A percentile compares a stretch with the other conserved stretches of the same genome.
phyloP scores from a whole-genome alignment of 2,888 invertebrate genomes.

The Tetheella fluctuosa region DNA sequence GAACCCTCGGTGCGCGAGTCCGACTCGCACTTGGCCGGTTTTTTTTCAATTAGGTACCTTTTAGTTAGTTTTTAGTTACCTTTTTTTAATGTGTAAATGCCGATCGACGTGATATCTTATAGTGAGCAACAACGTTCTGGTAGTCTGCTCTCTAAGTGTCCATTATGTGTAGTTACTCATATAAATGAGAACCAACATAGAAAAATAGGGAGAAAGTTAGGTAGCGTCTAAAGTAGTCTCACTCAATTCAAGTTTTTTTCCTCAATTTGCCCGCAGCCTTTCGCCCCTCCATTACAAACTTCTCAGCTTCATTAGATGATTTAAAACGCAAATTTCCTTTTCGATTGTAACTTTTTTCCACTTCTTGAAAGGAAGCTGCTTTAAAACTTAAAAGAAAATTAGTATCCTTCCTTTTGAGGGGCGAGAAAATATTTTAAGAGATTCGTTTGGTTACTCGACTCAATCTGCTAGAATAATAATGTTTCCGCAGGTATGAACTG shows the following conservation, averaged over 20 bases:
- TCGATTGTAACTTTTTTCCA: conserved; percentile 84
- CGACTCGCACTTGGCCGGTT: no score
- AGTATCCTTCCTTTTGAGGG: conserved; percentile 79
- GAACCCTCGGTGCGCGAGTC: no score
- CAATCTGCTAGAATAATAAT: conserved; percentile 78
- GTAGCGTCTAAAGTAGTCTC: conserved; percentile 23
- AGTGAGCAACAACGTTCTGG: no score
- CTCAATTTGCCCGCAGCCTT: conserved; percentile 79
- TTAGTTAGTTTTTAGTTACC: no score
- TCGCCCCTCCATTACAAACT: conserved; percentile 82
- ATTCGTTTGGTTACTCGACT: conserved; percentile 71
- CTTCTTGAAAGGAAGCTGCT: conserved; percentile 82
- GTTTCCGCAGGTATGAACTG: conserved; percentile 47
- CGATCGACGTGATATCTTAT: no score
- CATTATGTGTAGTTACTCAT: no score
- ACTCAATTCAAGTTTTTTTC: conserved; percentile 61
- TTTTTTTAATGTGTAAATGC: no score
- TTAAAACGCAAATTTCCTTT: conserved; percentile 84
- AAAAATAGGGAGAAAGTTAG: conserved; percentile 11
- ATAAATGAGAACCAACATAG: background rate
- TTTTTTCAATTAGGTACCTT: no score
- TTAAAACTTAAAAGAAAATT: conserved; percentile 81
- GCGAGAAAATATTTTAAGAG: conserved; percentile 70
- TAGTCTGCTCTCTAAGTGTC: no score
- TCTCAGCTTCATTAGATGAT: conserved; percentile 84